A percentile compares a stretch with the other conserved stretches of the same genome.
These are phyloP conservation scores for Andrena chrysosceles DNA, from an alignment of 2,888 invertebrate genomes.

Conservation along the genomic window DNA sequence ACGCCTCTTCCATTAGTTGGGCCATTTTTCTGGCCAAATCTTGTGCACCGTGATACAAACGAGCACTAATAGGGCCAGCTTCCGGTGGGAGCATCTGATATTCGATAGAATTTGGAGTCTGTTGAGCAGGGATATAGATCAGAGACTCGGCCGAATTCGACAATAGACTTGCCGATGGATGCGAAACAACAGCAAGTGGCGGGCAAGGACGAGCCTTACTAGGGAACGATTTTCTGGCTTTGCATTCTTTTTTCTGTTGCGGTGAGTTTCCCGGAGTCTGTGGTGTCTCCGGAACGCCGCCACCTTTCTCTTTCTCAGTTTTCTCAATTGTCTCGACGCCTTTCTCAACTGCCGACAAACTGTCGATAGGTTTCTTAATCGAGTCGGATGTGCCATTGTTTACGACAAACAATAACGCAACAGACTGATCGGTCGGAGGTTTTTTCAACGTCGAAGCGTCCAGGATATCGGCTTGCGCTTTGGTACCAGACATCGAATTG, in stretches of 20 bases:
- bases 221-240: slow-evolving; percentile 84
- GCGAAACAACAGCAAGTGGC: slow-evolving; percentile 49
- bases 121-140: slow-evolving; percentile 48
- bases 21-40: slow-evolving; percentile 80
- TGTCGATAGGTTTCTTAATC: slow-evolving; percentile 23
- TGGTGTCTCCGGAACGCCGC: slow-evolving; percentile 15
- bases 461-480: background rate
- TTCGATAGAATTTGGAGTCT: slow-evolving; percentile 25
- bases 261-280: slow-evolving; percentile 21
- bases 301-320: background rate
- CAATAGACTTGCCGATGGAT: slow-evolving; percentile 56
- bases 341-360: slow-evolving; percentile 13
- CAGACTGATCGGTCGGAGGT: slow-evolving; percentile 42
- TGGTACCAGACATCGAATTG: background rate
- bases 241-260: slow-evolving; percentile 74
- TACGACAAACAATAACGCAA: slow-evolving; percentile 37
- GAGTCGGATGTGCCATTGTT: slow-evolving; percentile 40
- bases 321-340: background rate
- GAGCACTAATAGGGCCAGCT: slow-evolving; percentile 81
- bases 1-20: slow-evolving; percentile 80
- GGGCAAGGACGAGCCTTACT: slow-evolving; percentile 73
- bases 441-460: slow-evolving; percentile 10
- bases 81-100: slow-evolving; percentile 80
- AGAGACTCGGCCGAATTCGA: slow-evolving; percentile 66
- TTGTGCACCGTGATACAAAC: slow-evolving; percentile 77